Evolutionary conservation across 2,797 vertebrate species (phyloP), one percentile per base, ranked within the genome.

Genomic region (Poeciliopsis presidionis): DNA sequence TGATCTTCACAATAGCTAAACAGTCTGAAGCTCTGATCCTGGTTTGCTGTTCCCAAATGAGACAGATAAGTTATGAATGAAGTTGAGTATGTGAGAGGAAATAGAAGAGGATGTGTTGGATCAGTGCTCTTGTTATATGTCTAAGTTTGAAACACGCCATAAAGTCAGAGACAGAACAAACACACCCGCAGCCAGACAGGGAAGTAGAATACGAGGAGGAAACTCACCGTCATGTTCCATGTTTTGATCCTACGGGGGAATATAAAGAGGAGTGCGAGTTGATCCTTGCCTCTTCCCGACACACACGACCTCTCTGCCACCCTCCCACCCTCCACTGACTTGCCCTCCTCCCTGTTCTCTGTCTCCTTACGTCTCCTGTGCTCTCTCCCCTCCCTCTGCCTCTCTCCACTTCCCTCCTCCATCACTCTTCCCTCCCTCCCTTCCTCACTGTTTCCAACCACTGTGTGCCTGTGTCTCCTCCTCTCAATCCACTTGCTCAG

Each of bases 161-260:
- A 83, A 53, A 57, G 73, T 72, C 75, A 30, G 46, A 84, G 77
- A 72, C 25, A 67, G 22, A 36, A 70, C 63, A 76, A 20, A 77
- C 72, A 76, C 33, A 67, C 53, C 78, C 36, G 76, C 28, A 61
- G 28, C 80, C 16, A 73, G 28, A 75, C 7, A 79, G 73, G 80
- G 77, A 80, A 84, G 71, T 75, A 46, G n/a, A 70, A 69, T 43
- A 39, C 20, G 18, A 79, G 71, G 74, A 87, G 71, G 83, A 65
- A 92, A 96, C 97, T 97, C 96, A 98, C 97, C 96, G 79, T 95
- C 90, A 87, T 96, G 95, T 93, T 98, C 97, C 97, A 98, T 98
- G 94, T 95, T 94, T 93, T 89, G 93, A 91, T 59, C 87, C 87
- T 93, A 78, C 86, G 87, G 88, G 90, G 89, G 87, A 89, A 82